A percentile compares a stretch with the other conserved stretches of the same genome.
These are phyloP conservation scores for Oreochromis grahami DNA, from an alignment of 2,797 vertebrate genomes.

Conservation along the genomic window DNA sequence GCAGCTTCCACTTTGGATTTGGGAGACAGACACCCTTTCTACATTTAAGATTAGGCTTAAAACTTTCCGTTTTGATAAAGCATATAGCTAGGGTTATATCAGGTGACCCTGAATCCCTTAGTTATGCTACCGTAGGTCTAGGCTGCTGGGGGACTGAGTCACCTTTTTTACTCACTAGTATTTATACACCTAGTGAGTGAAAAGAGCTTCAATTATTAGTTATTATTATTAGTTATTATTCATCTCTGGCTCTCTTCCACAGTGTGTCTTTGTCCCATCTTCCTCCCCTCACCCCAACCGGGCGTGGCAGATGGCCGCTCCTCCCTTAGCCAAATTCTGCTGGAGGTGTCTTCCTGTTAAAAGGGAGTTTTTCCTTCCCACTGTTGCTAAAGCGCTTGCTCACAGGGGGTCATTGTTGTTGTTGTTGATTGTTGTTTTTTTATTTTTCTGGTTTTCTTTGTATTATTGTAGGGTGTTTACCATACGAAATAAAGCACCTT, in stretches of 20 bases:
- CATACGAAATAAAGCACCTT: background rate
- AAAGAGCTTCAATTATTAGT: background rate
- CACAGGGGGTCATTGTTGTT: background rate
- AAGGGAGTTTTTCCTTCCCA: background rate
- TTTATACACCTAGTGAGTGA: too few relatives aligned
- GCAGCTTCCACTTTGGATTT: too few relatives aligned
- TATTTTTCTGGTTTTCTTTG: background rate
- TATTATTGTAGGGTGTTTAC: background rate
- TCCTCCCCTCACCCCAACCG: background rate
- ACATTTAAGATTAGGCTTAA: too few relatives aligned
- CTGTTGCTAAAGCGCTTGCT: background rate
- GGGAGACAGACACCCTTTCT: too few relatives aligned
- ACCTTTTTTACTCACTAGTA: too few relatives aligned
- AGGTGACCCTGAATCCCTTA: too few relatives aligned
- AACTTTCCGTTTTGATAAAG: too few relatives aligned
- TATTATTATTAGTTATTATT: fast-evolving
- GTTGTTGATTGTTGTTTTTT: background rate
- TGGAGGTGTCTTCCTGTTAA: background rate
- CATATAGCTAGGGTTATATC: too few relatives aligned
- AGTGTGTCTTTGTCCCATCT: background rate
- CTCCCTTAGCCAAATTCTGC: background rate
- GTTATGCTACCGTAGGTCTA: too few relatives aligned
- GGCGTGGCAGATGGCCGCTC: fast-evolving
- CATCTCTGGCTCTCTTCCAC: background rate
- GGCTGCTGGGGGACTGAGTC: too few relatives aligned